phyloP scores from a whole-genome alignment of 2,888 invertebrate genomes.

The Diploptera punctata region DNA sequence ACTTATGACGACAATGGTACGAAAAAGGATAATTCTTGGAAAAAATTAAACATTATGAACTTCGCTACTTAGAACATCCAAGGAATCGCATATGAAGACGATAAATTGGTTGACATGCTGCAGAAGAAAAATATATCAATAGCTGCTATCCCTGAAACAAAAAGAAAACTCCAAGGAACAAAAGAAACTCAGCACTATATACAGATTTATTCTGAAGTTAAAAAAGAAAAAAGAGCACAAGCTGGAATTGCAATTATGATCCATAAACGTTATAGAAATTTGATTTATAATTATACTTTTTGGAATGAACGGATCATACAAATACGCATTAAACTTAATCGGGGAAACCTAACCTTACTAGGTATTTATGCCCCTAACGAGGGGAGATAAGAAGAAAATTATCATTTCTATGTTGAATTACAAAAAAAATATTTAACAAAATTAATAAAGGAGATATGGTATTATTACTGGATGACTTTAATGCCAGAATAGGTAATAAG shows the following conservation, averaged over 20 bases:
- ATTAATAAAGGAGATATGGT: neutral
- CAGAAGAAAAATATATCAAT: too few species aligned
- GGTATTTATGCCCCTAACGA: neutral
- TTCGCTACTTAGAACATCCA: too few species aligned
- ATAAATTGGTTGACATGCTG: too few species aligned
- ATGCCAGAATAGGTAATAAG: neutral
- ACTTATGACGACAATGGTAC: too few species aligned
- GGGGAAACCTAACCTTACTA: neutral
- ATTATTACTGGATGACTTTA: neutral
- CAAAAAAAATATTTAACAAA: neutral
- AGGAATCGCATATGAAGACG: too few species aligned
- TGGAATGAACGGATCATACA: too few species aligned
- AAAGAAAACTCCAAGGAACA: neutral
- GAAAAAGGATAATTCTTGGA: too few species aligned
- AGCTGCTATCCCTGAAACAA: neutral
- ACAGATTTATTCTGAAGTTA: neutral
- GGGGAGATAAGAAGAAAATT: neutral
- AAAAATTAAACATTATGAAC: too few species aligned
- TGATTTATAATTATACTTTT: neutral
- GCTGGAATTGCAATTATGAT: neutral
- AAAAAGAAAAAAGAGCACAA: neutral
- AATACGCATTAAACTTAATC: neutral
- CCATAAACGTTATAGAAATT: too few species aligned
- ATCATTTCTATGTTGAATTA: neutral
- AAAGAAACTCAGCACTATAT: too few species aligned